Conservation (phyloP, 1,140 invertebrate genomes). For the Apocrypta bakeri region DNA sequence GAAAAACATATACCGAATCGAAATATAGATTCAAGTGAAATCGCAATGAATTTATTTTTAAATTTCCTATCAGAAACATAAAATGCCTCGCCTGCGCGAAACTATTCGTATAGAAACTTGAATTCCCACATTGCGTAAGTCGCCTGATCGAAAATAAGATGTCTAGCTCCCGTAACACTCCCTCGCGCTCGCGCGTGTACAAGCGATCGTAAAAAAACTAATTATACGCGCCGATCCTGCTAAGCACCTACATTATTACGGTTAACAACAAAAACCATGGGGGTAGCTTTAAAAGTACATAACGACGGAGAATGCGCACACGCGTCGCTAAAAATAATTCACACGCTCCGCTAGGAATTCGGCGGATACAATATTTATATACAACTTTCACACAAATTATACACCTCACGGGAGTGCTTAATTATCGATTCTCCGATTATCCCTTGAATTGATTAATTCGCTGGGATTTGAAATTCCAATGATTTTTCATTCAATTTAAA, state of each 20-base stretch:
- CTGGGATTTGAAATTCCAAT: no score
- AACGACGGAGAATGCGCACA: background rate
- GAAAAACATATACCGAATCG: background rate
- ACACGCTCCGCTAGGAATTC: background rate
- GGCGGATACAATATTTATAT: no score
- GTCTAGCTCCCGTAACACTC: background rate
- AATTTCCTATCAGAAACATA: background rate
- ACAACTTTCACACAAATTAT: background rate
- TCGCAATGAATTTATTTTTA: constrained; percentile 9
- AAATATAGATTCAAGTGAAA: background rate
- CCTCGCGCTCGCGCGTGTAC: no score
- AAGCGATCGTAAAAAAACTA: constrained; percentile 2
- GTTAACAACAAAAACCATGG: background rate
- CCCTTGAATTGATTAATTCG: no score
- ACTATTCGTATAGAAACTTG: background rate
- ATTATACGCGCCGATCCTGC: background rate
- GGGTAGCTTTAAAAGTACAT: background rate
- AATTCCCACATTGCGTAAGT: background rate
- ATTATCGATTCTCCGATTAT: no score
- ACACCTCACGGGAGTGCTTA: no score
- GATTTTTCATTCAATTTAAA: no score
- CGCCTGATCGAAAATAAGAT: background rate
- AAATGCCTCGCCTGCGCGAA: background rate
- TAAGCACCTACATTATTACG: background rate
- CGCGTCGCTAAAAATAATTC: background rate